Base-by-base conservation (phyloP, 2,797 vertebrate genomes). In the Coranthus polyacanthus region DNA sequence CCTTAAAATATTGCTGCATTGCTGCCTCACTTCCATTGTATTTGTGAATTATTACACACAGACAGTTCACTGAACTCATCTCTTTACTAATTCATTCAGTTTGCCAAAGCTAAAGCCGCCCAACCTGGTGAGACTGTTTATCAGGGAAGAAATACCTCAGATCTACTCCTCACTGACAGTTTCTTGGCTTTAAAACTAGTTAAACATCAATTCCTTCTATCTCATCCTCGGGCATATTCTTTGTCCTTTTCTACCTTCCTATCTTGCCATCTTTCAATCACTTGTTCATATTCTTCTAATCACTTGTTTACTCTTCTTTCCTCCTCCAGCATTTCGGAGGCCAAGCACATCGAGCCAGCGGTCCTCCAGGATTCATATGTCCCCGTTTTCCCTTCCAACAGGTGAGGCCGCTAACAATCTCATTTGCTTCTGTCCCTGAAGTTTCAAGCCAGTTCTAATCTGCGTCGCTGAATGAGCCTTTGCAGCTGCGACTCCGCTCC, bases 61-160 rank as follows among this genome's bases (percentile, higher is more conserved):
- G 72, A 73, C 78, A 72, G 50, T 75, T 81, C 65, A 78, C 66
- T 81, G 64, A 84, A 75, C 53, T 68, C 39, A 66, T 72, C 51
- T 84, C 72, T 75, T 89, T 75, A 84, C 82, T 86, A 87, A 92
- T 91, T 88, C 71, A 87, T 82, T 53, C 37, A 15, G 20, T 72
- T 84, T 78, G 72, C 79, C 63, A 58, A 29, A 66, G 54, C 64
- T 39, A 68, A 68, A 78, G 58, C 87, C 68, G 60, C 58, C 72
- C 43, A 81, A 82, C 76, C 69, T 70, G 76, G 75, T 65, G 52
- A 64, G 65, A 63, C 46, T 78, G 45, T 84, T 90, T 67, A 71
- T 84, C 81, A 73, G 62, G 10, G 2, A 55, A 65, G 72, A 36
- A 86, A 84, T 75, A 86, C 63, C 80, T 82, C 63, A 68, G 43